Base-by-base conservation (phyloP, 2,888 invertebrate genomes). In the Mesorhabditis spiculigera region DNA sequence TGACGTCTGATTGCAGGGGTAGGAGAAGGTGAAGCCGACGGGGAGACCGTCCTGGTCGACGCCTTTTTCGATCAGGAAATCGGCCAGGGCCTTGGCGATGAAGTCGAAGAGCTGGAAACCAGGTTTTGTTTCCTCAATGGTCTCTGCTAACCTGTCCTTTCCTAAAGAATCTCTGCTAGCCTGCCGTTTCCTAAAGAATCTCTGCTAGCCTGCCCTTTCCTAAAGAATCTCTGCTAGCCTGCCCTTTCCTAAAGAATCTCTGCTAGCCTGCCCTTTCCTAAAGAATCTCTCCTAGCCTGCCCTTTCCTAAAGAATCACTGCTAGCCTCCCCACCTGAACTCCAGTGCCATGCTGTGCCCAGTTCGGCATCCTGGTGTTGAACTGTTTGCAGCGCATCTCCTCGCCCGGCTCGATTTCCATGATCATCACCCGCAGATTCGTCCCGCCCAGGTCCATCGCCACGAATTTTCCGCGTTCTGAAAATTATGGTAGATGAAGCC, bases 21-120 rank as follows among this genome's bases (percentile, higher is more conserved):
- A 97, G 85, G 95, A 95, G 88, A 97, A 97, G 13, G 96, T 96
- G 88, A 96, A 96, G 10, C 96, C 95, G 74, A 96, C 89, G 0
- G 95, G 94, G 75, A 96, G 88, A 62, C 91, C 89, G 85, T 93
- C 91, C 68, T 91, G 88, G 77, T 62, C 74, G 5, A 78, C 69
- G 28, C 91, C 90, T 82, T 93, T 91, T 85, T 93, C 93, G 87
- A 91, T 91, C 90, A 94, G 92, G 87, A 95, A 96, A 84, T 92
- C 91, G 45, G 92, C 91, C 85, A 96, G 90, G 87, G 95, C 95
- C 86, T 93, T 92, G 68, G 95, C 95, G 83, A 96, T 95, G 88
- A 95, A 94, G 87, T 95, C 95, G 88, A 95, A 95, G 68, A 95
- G 88, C 88, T 93, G 89, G 10, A 87, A 66, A 50, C 28, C 28